These are phyloP conservation scores for Sturmia bella DNA, from an alignment of 2,888 invertebrate genomes.

Conservation along the genomic window DNA sequence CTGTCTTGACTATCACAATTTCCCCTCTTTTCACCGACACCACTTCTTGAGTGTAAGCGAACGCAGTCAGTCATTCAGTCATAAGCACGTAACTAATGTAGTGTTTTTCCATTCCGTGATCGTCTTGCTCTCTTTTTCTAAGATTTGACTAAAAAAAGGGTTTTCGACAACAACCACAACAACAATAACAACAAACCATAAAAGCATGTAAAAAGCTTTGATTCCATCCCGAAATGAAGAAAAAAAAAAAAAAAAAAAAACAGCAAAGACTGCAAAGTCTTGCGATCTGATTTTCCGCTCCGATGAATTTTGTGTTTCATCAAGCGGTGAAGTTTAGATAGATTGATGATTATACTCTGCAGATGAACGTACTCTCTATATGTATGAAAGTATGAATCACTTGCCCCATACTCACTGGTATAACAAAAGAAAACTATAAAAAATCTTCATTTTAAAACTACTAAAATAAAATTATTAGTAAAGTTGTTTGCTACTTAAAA, in stretches of 20 bases:
- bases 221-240: constrained; percentile 56
- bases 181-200: constrained; percentile 35
- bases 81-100: constrained; percentile 67
- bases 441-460: constrained; percentile 28
- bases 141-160: constrained; percentile 65
- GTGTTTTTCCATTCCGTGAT: constrained; percentile 65
- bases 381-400: constrained; percentile 64
- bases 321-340: constrained; percentile 72
- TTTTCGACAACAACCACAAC: constrained; percentile 52
- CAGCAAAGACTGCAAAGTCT: constrained; percentile 68
- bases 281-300: constrained; percentile 80
- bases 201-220: constrained; percentile 44
- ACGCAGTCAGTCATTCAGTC: constrained; percentile 34
- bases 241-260: constrained; percentile 61
- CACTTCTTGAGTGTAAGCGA: constrained; percentile 27
- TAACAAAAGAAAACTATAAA: constrained; percentile 35
- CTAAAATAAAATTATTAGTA: constrained; percentile 61
- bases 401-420: constrained; percentile 55
- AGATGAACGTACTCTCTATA: constrained; percentile 58
- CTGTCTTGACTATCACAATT: no score
- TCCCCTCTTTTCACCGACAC: background rate
- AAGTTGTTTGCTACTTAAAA: constrained; percentile 45
- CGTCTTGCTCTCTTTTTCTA: constrained; percentile 58
- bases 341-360: constrained; percentile 64
- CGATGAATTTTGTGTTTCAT: constrained; percentile 76